Evolutionary conservation across 2,888 invertebrate species (phyloP), one percentile per base, ranked within the genome.

Genomic region (Scaptodrosophila latifasciaeformis): DNA sequence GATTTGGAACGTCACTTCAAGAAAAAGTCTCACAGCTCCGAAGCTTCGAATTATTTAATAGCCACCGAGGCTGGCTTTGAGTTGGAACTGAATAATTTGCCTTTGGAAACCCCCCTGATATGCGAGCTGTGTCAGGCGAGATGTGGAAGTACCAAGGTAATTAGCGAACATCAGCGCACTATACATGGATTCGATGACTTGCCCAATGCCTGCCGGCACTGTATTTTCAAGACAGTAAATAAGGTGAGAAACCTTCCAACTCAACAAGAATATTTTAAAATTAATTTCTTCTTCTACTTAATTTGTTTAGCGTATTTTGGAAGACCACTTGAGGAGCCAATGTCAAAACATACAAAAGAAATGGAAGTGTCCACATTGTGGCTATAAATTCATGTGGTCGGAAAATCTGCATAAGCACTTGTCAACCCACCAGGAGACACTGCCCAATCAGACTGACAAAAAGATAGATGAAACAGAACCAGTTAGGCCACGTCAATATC

Each of bases 201-300:
- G 2, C 88, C 87, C 0, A 81, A 86, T 24, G 85, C 88, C 18
- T 90, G 90, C 63, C 86, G 85, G 35, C 81, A 86, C 15, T 90
- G 90, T 65, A 79, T 84, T n/a, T 88, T 88, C 86, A 78, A 87
- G 31, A 89, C 88, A 63, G 88, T 88, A 0, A 86, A 88, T 0
- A 76, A 87, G 27, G 87, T 87, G 59, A 54, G n/a, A 4, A 27
- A 10, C 12, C 37, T 7, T 9, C 6, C n/a, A n/a, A 15, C 4
- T 15, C 13, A 18, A 15, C 2, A 15, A 17, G 7, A 5, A n/a
- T 19, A 0, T 7, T 2, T 31, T 1, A 4, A 6, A 17, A n/a
- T n/a, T 10, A 5, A 45, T 6, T 44, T 44, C 2, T 9, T n/a
- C n/a, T n/a, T 9, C 15, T 27, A 15, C 9, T 9, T 17, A 13